Conservation (phyloP, 2,888 invertebrate species). For the Synanthedon myopaeformis region DNA sequence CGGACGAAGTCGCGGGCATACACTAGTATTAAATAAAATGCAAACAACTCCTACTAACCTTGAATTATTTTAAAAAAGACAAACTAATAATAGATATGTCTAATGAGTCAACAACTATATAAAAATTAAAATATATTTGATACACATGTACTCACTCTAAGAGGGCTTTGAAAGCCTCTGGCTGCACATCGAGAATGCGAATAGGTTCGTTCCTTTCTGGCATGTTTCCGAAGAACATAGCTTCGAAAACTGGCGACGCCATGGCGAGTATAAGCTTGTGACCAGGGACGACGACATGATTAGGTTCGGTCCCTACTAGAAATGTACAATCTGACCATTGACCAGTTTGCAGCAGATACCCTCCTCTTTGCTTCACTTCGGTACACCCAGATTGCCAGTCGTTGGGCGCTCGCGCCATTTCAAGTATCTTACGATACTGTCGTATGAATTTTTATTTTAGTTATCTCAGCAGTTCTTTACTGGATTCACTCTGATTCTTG, state of each 20-base stretch:
- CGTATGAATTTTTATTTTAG: too few relatives aligned
- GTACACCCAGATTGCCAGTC: slow-evolving; percentile 85
- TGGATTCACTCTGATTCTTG: too few relatives aligned
- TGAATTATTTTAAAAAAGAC: not conserved
- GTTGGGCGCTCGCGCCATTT: slow-evolving; percentile 66
- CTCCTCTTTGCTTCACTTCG: slow-evolving; percentile 78
- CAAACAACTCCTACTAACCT: not conserved
- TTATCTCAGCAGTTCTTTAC: too few relatives aligned
- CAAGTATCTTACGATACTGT: too few relatives aligned
- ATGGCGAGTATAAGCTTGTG: slow-evolving; percentile 87
- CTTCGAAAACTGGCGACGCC: slow-evolving; percentile 90
- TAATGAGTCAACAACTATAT: not conserved
- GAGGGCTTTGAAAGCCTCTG: slow-evolving; percentile 85
- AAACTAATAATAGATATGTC: not conserved
- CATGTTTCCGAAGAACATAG: slow-evolving; percentile 89
- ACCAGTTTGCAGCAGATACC: slow-evolving; percentile 80
- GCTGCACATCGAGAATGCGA: slow-evolving; percentile 85
- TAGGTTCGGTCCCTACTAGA: slow-evolving; percentile 81
- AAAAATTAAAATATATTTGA: not conserved
- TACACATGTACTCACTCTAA: slow-evolving; percentile 71
- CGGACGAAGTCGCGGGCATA: too few relatives aligned
- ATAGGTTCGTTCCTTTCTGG: slow-evolving; percentile 83
- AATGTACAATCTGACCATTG: slow-evolving; percentile 89
- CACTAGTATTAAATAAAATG: too few relatives aligned
- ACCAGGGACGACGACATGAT: slow-evolving; percentile 78